Evolutionary conservation across 1,140 invertebrate genomes (phyloP), one percentile per base, ranked within the genome.

Genomic region (Araneus ventricosus): DNA sequence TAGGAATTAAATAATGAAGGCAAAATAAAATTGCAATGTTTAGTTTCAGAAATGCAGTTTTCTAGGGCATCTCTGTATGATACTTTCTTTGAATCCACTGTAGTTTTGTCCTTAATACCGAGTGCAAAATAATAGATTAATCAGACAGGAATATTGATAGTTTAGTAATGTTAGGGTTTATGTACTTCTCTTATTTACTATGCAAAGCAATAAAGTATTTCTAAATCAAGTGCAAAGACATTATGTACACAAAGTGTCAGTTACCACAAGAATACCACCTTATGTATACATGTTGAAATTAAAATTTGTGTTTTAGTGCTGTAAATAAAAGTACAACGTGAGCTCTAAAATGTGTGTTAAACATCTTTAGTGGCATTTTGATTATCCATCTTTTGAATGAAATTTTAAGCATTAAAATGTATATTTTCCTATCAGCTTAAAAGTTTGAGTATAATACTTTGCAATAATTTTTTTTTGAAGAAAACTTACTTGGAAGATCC

Each of bases 51-150:
- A 39, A 70, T 88, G 87, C 87, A 88, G 63, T 88, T 41, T 82
- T 45, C 30, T 86, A 86, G 84, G 27, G 57, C 61, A 52, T 70
- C 57, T 87, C 34, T 88, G 59, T 88, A 70, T 27, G 67, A 70
- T 70, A 30, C 41, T 70, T 88, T 80, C 57, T 90, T 59, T 80
- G 27, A 39, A 59, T 90, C 30, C 34, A 82, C 27, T n/a, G 70
- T 80, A 80, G 70, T 17, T 52, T 57, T 90, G 41, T 80, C 88
- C 61, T 75, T 63, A 87, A 57, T 79, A 37, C 70, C 70, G 67
- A 90, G 88, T 90, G 75, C 88, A 79, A 90, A 90, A 90, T 88
- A 88, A 88, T 80, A 90, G 67, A 39, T 80, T 10, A 80, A 90
- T 90, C 88, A 80, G 39, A 41, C 59, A 34, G n/a, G 57, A 79